Percentiles rank a stretch among this genome's conserved stretches.
Evolutionary conservation across 2,113 vertebrate genomes (phyloP).

Genomic region (Callocephalon fimbriatum): DNA sequence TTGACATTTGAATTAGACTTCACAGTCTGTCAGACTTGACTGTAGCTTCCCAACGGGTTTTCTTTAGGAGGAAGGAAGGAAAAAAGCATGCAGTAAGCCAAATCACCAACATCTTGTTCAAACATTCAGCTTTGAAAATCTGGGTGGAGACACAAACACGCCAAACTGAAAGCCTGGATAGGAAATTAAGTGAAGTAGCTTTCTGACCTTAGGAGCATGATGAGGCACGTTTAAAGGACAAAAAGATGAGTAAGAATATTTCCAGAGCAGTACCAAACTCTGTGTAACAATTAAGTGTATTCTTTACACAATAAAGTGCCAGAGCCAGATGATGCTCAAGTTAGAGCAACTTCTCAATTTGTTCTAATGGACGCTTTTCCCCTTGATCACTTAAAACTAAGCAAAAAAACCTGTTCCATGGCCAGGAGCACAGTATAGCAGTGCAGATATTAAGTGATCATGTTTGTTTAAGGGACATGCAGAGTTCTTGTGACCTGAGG

Average conservation of each 20-base stretch:
- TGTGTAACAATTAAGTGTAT: not conserved
- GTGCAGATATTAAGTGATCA: not conserved
- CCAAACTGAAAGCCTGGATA: not conserved
- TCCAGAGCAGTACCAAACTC: not conserved
- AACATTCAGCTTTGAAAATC: not conserved
- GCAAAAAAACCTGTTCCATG: not conserved
- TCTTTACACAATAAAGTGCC: not conserved
- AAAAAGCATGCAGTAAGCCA: not conserved
- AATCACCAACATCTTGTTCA: not conserved
- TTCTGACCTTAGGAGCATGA: not conserved
- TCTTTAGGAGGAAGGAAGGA: not conserved
- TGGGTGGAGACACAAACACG: not conserved
- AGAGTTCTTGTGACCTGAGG: not conserved
- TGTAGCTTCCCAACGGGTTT: not conserved
- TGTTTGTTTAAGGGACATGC: not conserved
- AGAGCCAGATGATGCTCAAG: not conserved
- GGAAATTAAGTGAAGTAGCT: not conserved
- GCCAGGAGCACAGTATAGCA: not conserved
- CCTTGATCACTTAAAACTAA: not conserved
- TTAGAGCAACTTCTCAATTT: not conserved
- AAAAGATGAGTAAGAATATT: not conserved
- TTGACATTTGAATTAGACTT: constrained; percentile 8
- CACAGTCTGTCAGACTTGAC: not conserved
- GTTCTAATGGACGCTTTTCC: not conserved
- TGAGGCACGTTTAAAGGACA: not conserved